These are phyloP conservation scores for Hypercompe scribonia DNA, from an alignment of 2,888 invertebrate species.

Conservation along the genomic window DNA sequence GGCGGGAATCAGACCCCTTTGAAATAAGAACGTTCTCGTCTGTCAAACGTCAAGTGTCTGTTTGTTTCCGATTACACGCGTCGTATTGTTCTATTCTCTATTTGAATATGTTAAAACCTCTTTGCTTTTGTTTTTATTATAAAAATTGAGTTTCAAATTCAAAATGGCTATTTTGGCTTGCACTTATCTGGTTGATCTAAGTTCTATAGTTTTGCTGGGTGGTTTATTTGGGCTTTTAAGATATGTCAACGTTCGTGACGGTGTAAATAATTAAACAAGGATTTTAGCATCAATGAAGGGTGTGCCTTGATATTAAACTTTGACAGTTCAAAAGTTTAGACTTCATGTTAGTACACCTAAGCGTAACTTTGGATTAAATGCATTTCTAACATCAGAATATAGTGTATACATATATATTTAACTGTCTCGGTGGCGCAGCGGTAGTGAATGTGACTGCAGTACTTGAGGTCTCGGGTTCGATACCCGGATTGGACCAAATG, in stretches of 20 bases:
- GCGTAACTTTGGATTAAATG: no score
- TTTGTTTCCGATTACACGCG: slow-evolving; percentile 36
- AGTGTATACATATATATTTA: no score
- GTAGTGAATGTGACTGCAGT: no score
- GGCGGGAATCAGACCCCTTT: slow-evolving; percentile 38
- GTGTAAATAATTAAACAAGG: slow-evolving; percentile 20
- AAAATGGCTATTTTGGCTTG: slow-evolving; percentile 13
- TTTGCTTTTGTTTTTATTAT: slow-evolving; percentile 1
- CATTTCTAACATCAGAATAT: no score
- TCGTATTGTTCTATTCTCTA: slow-evolving; percentile 26
- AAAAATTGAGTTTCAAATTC: slow-evolving; percentile 9
- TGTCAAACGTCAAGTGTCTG: slow-evolving; percentile 43
- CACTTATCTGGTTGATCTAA: slow-evolving; percentile 1
- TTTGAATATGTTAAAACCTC: slow-evolving; percentile 24
- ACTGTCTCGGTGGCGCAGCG: no score
- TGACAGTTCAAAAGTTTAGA: background rate
- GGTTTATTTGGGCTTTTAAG: slow-evolving; percentile 10
- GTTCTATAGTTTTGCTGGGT: background rate
- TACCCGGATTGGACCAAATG: no score
- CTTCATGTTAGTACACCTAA: no score
- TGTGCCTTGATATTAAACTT: background rate
- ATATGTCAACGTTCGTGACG: no score
- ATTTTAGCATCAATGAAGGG: slow-evolving; percentile 15
- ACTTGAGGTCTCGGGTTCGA: no score
- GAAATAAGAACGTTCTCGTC: slow-evolving; percentile 45